phyloP scores from a whole-genome alignment of 2,888 invertebrate genomes.

The Agrochola lychnidis region DNA sequence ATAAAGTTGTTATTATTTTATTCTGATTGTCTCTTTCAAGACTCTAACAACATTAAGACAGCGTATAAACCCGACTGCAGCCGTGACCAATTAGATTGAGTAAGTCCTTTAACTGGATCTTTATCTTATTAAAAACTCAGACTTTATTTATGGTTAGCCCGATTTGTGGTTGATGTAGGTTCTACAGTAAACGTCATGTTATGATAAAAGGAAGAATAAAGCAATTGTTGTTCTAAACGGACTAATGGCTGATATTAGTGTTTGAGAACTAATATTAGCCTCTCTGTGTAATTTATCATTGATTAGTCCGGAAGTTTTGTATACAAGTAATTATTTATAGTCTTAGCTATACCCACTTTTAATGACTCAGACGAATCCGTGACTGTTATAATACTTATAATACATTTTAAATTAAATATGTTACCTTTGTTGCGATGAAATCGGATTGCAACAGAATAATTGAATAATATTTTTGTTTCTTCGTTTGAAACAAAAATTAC shows the following conservation, averaged over 20 bases:
- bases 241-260: background rate
- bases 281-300: constrained; percentile 25
- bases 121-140: constrained; percentile 30
- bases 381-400: constrained; percentile 31
- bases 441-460: constrained; percentile 14
- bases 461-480: constrained; percentile 28
- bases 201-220: background rate
- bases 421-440: constrained; percentile 12
- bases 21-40: constrained; percentile 20
- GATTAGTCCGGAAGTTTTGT: constrained; percentile 49
- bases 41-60: constrained; percentile 19
- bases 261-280: constrained; percentile 29
- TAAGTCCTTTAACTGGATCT: constrained; percentile 28
- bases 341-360: constrained; percentile 9
- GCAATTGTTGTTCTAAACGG: background rate
- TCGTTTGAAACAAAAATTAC: constrained; percentile 28
- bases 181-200: background rate
- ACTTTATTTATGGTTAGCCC: background rate
- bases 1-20: constrained; percentile 19
- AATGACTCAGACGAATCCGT: constrained; percentile 48
- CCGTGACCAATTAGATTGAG: constrained; percentile 32
- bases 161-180: constrained; percentile 4
- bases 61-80: constrained; percentile 9
- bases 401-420: constrained; percentile 13
- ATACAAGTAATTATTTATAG: constrained; percentile 27